phyloP scores from a whole-genome alignment of 2,113 vertebrate genomes.

The Felis catus region DNA sequence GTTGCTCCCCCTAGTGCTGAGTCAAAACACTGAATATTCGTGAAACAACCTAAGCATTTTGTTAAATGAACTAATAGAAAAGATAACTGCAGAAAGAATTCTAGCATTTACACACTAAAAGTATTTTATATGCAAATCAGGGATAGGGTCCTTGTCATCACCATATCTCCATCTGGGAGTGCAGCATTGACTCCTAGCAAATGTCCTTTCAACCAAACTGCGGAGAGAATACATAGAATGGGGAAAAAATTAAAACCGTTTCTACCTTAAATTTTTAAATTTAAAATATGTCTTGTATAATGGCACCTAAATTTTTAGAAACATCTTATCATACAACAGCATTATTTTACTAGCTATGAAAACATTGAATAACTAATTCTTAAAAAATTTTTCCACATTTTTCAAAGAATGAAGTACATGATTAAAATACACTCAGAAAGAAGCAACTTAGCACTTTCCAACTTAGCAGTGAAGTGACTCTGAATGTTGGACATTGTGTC shows the following conservation, averaged over 20 bases:
- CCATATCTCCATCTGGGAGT: background rate
- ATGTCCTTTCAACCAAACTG: background rate
- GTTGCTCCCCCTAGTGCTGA: slow-evolving; percentile 65
- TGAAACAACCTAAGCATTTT: background rate
- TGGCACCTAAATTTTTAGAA: background rate
- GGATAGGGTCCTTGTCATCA: background rate
- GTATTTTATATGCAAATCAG: background rate
- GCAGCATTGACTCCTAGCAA: background rate
- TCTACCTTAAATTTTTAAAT: background rate
- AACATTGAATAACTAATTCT: background rate
- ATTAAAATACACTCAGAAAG: background rate
- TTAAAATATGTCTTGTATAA: background rate
- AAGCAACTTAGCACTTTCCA: background rate
- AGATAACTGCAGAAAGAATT: background rate
- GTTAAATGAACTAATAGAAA: background rate
- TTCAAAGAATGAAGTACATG: background rate
- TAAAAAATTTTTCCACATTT: background rate
- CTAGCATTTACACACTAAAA: background rate
- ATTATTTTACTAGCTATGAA: background rate
- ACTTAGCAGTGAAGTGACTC: background rate
- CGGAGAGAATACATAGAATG: background rate
- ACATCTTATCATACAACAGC: background rate
- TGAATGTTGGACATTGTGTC: background rate
- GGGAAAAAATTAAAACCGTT: background rate
- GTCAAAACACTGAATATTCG: background rate